A percentile compares a stretch with the other conserved stretches of the same genome.
These are phyloP conservation scores for Astropecten irregularis DNA, from an alignment of 53 echinoderm and acorn worm genomes.

Conservation along the genomic window DNA sequence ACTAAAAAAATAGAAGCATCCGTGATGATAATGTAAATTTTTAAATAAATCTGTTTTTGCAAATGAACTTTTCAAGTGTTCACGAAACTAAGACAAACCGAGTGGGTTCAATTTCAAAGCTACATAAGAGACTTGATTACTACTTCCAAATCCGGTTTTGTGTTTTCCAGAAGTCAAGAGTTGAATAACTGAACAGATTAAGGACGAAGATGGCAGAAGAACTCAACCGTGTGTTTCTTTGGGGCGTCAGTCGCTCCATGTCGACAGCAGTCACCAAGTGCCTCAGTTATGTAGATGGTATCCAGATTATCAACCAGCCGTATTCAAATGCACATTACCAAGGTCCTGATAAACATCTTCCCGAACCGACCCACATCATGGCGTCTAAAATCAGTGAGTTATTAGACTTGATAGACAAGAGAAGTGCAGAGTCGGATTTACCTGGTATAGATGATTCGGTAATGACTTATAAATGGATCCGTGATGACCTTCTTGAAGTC, in stretches of 20 bases:
- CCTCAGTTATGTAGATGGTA: conserved; percentile 18
- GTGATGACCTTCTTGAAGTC: background rate
- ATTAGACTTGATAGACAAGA: background rate
- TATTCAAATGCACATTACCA: background rate
- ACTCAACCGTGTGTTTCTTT: conserved; percentile 8
- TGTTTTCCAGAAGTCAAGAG: too few relatives aligned
- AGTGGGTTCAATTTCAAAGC: too few relatives aligned
- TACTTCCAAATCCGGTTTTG: too few relatives aligned
- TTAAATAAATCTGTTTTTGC: too few relatives aligned
- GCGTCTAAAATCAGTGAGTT: background rate
- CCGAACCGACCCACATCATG: background rate
- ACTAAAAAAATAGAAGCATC: too few relatives aligned
- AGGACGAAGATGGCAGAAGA: conserved; percentile 6
- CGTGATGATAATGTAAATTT: too few relatives aligned
- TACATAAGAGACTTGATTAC: too few relatives aligned
- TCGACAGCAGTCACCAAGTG: conserved; percentile 37
- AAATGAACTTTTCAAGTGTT: too few relatives aligned
- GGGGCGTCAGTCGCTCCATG: conserved; percentile 14
- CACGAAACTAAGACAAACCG: too few relatives aligned
- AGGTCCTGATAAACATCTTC: background rate
- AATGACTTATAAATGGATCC: background rate
- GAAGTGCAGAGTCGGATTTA: background rate
- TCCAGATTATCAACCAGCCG: conserved; percentile 22
- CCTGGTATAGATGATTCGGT: background rate
- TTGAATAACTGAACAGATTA: too few relatives aligned